phyloP scores from a whole-genome alignment of 1,140 invertebrate species.

The Anadara kagoshimensis region DNA sequence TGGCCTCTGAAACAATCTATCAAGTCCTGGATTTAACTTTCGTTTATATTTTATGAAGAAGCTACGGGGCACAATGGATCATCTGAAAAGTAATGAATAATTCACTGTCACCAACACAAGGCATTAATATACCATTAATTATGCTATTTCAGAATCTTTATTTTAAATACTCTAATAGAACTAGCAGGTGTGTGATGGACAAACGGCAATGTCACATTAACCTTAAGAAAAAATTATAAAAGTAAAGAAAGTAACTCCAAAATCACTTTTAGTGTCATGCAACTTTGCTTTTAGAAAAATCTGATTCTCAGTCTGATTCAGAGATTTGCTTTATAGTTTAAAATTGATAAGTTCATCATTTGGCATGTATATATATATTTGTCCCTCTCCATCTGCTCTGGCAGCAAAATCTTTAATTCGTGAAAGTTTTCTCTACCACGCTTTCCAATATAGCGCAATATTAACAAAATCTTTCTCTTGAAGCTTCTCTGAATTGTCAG shows the following conservation, averaged over 20 bases:
- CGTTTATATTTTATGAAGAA: constrained; percentile 8
- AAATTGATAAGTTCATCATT: constrained; percentile 14
- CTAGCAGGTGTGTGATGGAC: background rate
- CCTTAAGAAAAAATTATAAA: background rate
- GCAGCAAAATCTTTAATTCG: constrained; percentile 6
- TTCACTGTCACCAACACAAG: no score
- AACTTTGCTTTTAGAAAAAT: constrained; percentile 1
- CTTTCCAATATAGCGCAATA: constrained; percentile 30
- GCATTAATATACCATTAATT: no score
- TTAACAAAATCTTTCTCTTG: no score
- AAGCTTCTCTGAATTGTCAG: no score
- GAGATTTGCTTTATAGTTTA: constrained; percentile 1
- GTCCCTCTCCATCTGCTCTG: constrained; percentile 1
- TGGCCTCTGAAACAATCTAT: constrained; percentile 9
- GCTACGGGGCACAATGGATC: background rate
- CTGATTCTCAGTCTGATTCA: background rate
- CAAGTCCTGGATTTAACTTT: background rate
- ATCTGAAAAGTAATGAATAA: background rate
- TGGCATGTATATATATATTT: constrained; percentile 5
- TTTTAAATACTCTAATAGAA: background rate
- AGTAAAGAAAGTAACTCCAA: background rate
- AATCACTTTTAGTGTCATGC: background rate
- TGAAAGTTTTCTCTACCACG: constrained; percentile 16
- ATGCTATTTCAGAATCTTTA: background rate
- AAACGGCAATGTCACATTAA: background rate